phyloP scores from a whole-genome alignment of 2,888 invertebrate genomes.

The Exephanes ischioxanthus region DNA sequence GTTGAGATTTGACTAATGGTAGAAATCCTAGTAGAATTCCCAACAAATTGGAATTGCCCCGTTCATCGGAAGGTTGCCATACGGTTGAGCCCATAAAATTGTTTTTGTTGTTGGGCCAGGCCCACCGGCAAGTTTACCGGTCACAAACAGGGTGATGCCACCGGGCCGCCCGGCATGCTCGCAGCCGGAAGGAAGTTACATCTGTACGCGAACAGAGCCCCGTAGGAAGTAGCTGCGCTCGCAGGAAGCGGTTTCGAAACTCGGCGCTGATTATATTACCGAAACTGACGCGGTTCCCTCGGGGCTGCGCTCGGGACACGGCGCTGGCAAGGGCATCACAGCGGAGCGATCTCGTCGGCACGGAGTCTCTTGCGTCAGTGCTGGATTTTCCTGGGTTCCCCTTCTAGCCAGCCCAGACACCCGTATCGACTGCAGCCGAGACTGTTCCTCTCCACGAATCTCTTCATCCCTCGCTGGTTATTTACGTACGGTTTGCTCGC shows the following conservation, averaged over 20 bases:
- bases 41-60: no score
- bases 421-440: slow-evolving; percentile 13
- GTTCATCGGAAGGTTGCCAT: no score
- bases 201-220: slow-evolving; percentile 58
- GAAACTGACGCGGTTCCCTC: slow-evolving; percentile 62
- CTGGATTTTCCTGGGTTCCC: slow-evolving; percentile 25
- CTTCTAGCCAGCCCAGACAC: slow-evolving; percentile 18
- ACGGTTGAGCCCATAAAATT: neutral
- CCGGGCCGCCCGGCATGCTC: slow-evolving; percentile 38
- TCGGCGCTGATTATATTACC: slow-evolving; percentile 61
- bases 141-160: slow-evolving; percentile 24
- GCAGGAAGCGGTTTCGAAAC: slow-evolving; percentile 61
- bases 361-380: slow-evolving; percentile 8
- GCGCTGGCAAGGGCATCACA: slow-evolving; percentile 32
- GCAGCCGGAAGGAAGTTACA: slow-evolving; percentile 62
- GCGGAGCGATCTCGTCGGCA: slow-evolving; percentile 1
- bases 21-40: no score
- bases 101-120: neutral
- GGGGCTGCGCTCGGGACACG: slow-evolving; percentile 23
- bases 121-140: slow-evolving; percentile 33
- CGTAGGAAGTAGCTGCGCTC: slow-evolving; percentile 44
- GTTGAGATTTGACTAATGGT: no score
- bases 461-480: slow-evolving; percentile 34
- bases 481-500: slow-evolving; percentile 29
- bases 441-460: slow-evolving; percentile 15